Evolutionary conservation across 2,888 invertebrate species (phyloP).

Genomic region (Nematopogon swammerdamellus): DNA sequence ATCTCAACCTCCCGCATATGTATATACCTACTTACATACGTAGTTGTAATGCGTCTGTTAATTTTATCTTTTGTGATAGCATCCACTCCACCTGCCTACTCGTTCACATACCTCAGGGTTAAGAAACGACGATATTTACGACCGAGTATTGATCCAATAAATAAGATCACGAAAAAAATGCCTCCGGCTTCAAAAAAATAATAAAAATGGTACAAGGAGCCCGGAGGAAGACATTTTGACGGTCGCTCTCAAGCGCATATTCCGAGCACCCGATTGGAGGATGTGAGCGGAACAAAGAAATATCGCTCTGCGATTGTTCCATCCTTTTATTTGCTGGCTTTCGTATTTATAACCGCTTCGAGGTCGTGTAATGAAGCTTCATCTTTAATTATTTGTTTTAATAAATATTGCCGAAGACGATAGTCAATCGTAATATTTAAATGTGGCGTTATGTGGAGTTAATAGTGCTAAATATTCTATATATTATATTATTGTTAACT

Average conservation of each 20-base stretch:
- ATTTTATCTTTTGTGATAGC: too few species aligned
- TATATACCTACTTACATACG: too few species aligned
- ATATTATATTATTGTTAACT: too few species aligned
- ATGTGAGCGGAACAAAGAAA: constrained; percentile 41
- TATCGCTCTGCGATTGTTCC: constrained; percentile 27
- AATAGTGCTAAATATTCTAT: too few species aligned
- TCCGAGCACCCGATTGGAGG: constrained; percentile 33
- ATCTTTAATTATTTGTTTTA: too few species aligned
- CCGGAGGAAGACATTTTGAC: constrained; percentile 40
- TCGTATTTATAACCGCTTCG: constrained; percentile 7
- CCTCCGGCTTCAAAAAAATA: constrained; percentile 35
- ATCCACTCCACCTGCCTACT: background rate
- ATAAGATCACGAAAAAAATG: constrained; percentile 49
- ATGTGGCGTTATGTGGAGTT: too few species aligned
- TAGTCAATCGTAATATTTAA: too few species aligned
- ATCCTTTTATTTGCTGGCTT: constrained; percentile 28
- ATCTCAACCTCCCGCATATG: too few species aligned
- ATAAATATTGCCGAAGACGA: too few species aligned
- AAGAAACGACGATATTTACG: constrained; percentile 30
- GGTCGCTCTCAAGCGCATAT: constrained; percentile 17
- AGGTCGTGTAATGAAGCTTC: too few species aligned
- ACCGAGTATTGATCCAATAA: constrained; percentile 49
- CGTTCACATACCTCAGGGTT: background rate
- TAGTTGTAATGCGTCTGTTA: too few species aligned
- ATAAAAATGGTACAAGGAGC: constrained; percentile 47